Evolutionary conservation across 2,113 vertebrate species (phyloP).

Genomic region (Labrus mixtus): DNA sequence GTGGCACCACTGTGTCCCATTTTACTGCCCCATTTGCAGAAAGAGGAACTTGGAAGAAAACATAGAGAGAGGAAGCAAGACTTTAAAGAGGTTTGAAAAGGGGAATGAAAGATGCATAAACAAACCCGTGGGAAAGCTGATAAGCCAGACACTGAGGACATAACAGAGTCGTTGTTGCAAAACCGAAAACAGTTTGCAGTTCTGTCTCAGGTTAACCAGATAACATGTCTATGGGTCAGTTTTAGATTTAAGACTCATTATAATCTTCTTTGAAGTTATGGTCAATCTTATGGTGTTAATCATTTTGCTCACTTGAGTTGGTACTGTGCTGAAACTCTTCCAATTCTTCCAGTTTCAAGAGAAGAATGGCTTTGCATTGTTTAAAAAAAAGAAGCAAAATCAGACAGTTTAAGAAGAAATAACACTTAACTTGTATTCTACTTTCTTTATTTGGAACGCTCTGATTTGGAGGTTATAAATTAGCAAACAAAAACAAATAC

Average conservation of each 20-base stretch:
- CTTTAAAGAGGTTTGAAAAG: not conserved
- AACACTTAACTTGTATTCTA: too few relatives aligned
- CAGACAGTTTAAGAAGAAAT: too few relatives aligned
- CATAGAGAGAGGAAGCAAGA: not conserved
- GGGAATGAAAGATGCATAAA: not conserved
- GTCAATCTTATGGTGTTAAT: too few relatives aligned
- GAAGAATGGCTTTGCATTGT: too few relatives aligned
- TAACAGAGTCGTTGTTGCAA: not conserved
- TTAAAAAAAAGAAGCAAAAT: too few relatives aligned
- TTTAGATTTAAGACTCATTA: too few relatives aligned
- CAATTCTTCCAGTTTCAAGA: too few relatives aligned
- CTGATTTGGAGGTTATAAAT: too few relatives aligned
- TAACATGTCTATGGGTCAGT: not conserved
- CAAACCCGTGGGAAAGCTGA: not conserved
- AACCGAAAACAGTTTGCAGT: not conserved
- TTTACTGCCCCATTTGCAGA: not conserved
- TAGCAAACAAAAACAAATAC: not conserved
- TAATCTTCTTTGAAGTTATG: too few relatives aligned
- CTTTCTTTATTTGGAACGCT: too few relatives aligned
- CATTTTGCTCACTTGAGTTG: too few relatives aligned
- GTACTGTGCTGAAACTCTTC: too few relatives aligned
- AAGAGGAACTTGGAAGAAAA: not conserved
- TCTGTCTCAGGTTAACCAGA: not conserved
- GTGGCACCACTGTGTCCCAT: conserved; percentile 54
- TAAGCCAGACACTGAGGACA: not conserved